Conservation (phyloP, 2,797 vertebrate species). For the Enteromius anoplus region DNA sequence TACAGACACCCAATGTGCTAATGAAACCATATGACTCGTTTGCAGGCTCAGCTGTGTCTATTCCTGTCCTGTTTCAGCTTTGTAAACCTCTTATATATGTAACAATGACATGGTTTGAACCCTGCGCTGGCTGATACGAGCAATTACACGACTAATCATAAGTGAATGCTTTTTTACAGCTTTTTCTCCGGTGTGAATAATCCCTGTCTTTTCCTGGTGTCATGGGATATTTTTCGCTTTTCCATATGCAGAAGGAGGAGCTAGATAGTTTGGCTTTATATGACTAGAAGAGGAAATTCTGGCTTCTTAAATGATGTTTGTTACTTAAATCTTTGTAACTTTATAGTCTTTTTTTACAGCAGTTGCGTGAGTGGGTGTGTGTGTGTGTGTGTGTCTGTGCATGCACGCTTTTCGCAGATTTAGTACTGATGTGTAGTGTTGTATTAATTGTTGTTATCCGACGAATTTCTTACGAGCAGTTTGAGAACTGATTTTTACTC, state of each 20-base stretch:
- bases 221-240: conserved; percentile 29
- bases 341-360: conserved; percentile 57
- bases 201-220: conserved; percentile 40
- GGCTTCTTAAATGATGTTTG: conserved; percentile 54
- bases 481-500: conserved; percentile 33
- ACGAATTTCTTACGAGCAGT: conserved; percentile 32
- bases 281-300: conserved; percentile 58
- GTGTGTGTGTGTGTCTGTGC: conserved; percentile 33
- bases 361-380: conserved; percentile 21
- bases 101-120: conserved; percentile 24
- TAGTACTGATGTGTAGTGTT: conserved; percentile 39
- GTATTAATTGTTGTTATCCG: conserved; percentile 47
- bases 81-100: conserved; percentile 62
- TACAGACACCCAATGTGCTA: conserved; percentile 16
- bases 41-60: conserved; percentile 55
- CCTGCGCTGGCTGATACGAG: conserved; percentile 45
- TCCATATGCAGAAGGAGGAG: conserved; percentile 46
- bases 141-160: conserved; percentile 35
- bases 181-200: conserved; percentile 52
- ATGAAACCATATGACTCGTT: background rate
- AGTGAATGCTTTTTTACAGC: conserved; percentile 33
- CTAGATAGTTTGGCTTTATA: conserved; percentile 41
- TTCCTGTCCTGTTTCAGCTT: conserved; percentile 67
- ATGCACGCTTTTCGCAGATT: conserved; percentile 41
- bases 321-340: conserved; percentile 59